phyloP scores from a whole-genome alignment of 2,113 vertebrate species.

The Coptodon rendalli region DNA sequence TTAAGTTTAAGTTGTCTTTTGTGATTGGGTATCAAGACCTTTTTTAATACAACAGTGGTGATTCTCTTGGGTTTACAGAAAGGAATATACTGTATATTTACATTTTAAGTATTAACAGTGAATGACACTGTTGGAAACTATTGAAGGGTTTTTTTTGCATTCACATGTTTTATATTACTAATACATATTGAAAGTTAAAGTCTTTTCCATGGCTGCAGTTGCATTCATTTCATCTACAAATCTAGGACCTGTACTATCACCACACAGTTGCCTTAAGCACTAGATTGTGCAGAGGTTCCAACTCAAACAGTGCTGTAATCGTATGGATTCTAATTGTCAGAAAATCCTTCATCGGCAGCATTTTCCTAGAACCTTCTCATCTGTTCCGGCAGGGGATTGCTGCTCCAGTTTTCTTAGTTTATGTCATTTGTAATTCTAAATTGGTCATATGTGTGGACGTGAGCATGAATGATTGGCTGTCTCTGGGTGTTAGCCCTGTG shows the following conservation, averaged over 20 bases:
- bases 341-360: background rate
- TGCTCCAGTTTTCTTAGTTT: background rate
- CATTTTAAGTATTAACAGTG: background rate
- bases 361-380: background rate
- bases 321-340: background rate
- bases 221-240: background rate
- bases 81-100: background rate
- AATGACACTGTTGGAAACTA: background rate
- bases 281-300: background rate
- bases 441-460: background rate
- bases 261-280: background rate
- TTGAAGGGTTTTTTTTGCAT: fast-evolving
- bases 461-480: background rate
- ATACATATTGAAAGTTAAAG: background rate
- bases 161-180: background rate
- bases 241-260: background rate
- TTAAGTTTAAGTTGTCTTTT: background rate
- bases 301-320: background rate
- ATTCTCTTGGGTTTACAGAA: background rate
- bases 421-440: background rate
- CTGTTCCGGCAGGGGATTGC: background rate
- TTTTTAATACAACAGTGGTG: background rate
- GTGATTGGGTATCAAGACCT: background rate
- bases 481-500: background rate
- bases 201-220: background rate